phyloP scores from a whole-genome alignment of 1,140 invertebrate species.

The Drosophila ironensis region DNA sequence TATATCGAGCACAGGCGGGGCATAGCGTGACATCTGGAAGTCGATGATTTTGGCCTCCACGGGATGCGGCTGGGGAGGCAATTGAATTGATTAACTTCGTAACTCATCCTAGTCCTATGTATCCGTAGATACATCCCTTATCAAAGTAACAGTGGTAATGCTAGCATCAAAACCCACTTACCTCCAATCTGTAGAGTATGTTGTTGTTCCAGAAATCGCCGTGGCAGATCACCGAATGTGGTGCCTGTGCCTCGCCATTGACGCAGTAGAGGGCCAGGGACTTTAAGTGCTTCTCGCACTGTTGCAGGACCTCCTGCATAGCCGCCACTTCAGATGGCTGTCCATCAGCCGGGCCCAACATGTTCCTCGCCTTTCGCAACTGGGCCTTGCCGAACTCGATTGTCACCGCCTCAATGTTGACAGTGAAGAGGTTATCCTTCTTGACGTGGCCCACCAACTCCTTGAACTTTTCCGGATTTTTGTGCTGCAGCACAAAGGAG shows the following conservation, averaged over 20 bases:
- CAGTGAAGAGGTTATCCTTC: slow-evolving; percentile 54
- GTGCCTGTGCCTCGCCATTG: slow-evolving; percentile 24
- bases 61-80: slow-evolving; percentile 2
- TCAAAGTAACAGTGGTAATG: no score
- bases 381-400: slow-evolving; percentile 60
- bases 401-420: slow-evolving; percentile 38
- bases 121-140: no score
- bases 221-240: slow-evolving; percentile 61
- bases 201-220: slow-evolving; percentile 72
- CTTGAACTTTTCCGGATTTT: slow-evolving; percentile 24
- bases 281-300: slow-evolving; percentile 46
- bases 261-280: slow-evolving; percentile 40
- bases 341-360: slow-evolving; percentile 14
- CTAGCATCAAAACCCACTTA: slow-evolving; percentile 1
- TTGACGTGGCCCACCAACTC: slow-evolving; percentile 19
- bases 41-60: slow-evolving; percentile 82
- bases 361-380: slow-evolving; percentile 22
- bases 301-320: slow-evolving; percentile 22
- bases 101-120: no score
- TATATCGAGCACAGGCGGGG: slow-evolving; percentile 82
- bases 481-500: slow-evolving; percentile 51
- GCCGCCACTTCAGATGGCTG: neutral
- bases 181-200: slow-evolving; percentile 57
- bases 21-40: slow-evolving; percentile 83
- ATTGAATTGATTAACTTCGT: no score